Percentiles rank a stretch among this genome's conserved stretches.
These are phyloP conservation scores for Campylomormyrus numenius DNA, from an alignment of 2,113 vertebrate species.

Conservation along the genomic window DNA sequence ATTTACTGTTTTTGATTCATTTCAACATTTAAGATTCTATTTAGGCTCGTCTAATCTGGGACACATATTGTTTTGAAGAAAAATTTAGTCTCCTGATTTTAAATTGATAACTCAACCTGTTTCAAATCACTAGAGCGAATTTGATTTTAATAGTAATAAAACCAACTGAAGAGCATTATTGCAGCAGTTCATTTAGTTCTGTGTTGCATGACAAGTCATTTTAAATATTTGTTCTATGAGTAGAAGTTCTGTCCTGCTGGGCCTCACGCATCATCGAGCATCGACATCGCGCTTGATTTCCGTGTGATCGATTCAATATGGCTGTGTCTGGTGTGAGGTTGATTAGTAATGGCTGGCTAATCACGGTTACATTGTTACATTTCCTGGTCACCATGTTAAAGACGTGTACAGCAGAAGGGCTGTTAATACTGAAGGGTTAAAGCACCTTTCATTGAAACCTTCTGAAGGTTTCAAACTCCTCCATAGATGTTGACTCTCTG, in stretches of 20 bases:
- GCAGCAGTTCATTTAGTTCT: neutral
- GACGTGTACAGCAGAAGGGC: neutral
- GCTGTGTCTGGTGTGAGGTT: neutral
- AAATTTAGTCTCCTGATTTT: neutral
- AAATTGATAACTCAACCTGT: neutral
- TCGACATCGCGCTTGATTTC: neutral
- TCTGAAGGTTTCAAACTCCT: neutral
- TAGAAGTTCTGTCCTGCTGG: neutral
- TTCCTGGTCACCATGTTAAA: neutral
- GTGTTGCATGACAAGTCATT: neutral
- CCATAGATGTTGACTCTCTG: neutral
- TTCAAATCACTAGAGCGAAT: neutral
- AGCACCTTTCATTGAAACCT: neutral
- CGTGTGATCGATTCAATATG: neutral
- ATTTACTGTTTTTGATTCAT: neutral
- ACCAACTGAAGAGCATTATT: neutral
- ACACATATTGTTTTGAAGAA: neutral
- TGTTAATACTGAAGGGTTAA: neutral
- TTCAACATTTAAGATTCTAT: neutral
- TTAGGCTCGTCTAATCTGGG: neutral
- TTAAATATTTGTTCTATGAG: neutral
- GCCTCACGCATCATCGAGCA: neutral
- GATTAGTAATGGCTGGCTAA: neutral
- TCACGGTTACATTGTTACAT: neutral
- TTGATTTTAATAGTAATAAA: neutral